A percentile compares a stretch with the other conserved stretches of the same genome.
These are phyloP conservation scores for Hypotaenidia philippensis DNA, from an alignment of 2,797 vertebrate genomes.

Conservation along the genomic window DNA sequence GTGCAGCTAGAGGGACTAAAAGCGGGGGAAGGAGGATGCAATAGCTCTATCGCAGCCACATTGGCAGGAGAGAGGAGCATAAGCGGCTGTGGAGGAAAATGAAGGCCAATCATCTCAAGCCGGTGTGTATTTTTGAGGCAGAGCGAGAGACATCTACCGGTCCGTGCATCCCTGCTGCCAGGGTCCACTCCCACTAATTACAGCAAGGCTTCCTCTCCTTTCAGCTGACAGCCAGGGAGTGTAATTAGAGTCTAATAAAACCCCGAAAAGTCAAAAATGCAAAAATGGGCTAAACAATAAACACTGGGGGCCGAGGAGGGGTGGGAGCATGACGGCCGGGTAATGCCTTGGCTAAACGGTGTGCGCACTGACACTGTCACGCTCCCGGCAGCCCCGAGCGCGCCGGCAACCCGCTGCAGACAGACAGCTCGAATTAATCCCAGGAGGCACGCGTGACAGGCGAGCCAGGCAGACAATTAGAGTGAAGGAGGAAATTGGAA, in stretches of 20 bases:
- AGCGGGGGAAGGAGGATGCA: background rate
- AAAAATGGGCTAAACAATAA: conserved; percentile 76
- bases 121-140: conserved; percentile 24
- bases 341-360: conserved; percentile 87
- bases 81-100: conserved; percentile 14
- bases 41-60: background rate
- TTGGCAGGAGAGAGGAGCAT: background rate
- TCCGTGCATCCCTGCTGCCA: conserved; percentile 34
- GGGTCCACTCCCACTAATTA: conserved; percentile 74
- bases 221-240: conserved; percentile 76
- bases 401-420: conserved; percentile 92
- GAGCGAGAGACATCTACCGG: conserved; percentile 77
- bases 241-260: conserved; percentile 81
- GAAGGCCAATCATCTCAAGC: conserved; percentile 55
- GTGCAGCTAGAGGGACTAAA: background rate
- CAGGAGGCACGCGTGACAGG: conserved; percentile 94
- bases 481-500: conserved; percentile 96
- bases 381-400: conserved; percentile 91
- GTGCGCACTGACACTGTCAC: conserved; percentile 91
- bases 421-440: conserved; percentile 99
- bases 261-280: conserved; percentile 71
- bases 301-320: conserved; percentile 49
- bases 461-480: conserved; percentile 98
- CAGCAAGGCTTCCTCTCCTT: conserved; percentile 66
- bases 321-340: conserved; percentile 81